A percentile compares a stretch with the other conserved stretches of the same genome.
Evolutionary conservation across 2,888 invertebrate species (phyloP).

Genomic region (Iselma pallidipennis): DNA sequence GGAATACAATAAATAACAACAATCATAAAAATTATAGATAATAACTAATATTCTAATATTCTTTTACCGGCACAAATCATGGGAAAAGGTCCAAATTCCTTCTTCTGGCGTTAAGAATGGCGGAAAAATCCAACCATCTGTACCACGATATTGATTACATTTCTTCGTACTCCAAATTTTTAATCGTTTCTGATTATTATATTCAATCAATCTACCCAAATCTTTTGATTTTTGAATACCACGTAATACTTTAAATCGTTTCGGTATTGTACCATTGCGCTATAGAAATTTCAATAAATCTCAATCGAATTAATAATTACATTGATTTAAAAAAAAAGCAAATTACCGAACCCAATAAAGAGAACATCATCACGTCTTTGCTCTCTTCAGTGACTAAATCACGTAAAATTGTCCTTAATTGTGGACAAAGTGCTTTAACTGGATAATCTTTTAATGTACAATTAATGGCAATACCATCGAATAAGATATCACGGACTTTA

Average conservation of each 20-base stretch:
- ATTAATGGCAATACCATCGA: conserved; percentile 70
- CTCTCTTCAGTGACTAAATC: no score
- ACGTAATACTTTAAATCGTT: conserved; percentile 70
- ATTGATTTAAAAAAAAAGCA: background rate
- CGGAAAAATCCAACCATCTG: conserved; percentile 83
- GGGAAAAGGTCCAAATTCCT: conserved; percentile 69
- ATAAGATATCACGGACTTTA: conserved; percentile 70
- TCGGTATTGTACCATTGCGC: conserved; percentile 72
- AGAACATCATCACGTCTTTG: no score
- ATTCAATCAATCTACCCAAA: conserved; percentile 71
- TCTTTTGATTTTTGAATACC: conserved; percentile 72
- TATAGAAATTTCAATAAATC: conserved; percentile 45
- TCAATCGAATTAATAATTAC: background rate
- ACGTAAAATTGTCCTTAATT: conserved; percentile 66
- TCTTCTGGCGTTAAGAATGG: conserved; percentile 65
- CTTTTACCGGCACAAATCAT: conserved; percentile 70
- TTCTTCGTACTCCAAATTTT: conserved; percentile 66
- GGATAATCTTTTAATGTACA: conserved; percentile 74
- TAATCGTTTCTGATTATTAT: conserved; percentile 65
- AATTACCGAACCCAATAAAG: conserved; percentile 70
- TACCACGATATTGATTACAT: conserved; percentile 76
- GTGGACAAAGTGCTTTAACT: conserved; percentile 70
- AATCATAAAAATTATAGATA: no score
- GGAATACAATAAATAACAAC: no score
- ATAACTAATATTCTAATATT: no score